A percentile compares a stretch with the other conserved stretches of the same genome.
These are phyloP conservation scores for Patella depressa DNA, from an alignment of 2,888 invertebrate genomes.

Conservation along the genomic window DNA sequence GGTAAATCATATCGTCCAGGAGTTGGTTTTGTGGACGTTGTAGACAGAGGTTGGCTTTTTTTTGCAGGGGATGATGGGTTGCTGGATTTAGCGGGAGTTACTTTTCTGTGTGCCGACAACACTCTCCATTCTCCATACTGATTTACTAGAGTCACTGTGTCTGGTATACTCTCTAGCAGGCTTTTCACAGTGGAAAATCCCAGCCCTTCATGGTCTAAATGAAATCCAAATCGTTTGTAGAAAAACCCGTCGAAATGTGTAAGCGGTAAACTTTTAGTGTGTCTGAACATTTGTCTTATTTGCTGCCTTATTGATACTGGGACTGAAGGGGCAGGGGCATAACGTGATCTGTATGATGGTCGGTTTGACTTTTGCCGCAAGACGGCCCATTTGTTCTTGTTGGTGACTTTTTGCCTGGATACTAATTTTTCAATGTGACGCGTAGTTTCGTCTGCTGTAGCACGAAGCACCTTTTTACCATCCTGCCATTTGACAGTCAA, in stretches of 20 bases:
- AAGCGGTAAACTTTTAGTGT: slow-evolving; percentile 44
- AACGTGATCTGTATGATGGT: background rate
- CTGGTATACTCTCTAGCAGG: slow-evolving; percentile 43
- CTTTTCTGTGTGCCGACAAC: slow-evolving; percentile 26
- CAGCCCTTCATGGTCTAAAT: slow-evolving; percentile 40
- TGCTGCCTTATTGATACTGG: slow-evolving; percentile 45
- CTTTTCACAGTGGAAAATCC: slow-evolving; percentile 48
- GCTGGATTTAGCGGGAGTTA: too few species aligned
- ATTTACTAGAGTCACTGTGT: slow-evolving; percentile 42
- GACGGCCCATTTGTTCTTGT: slow-evolving; percentile 47
- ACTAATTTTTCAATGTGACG: slow-evolving; percentile 59
- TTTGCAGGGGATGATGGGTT: too few species aligned
- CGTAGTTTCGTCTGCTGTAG: slow-evolving; percentile 51
- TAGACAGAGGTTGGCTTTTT: too few species aligned
- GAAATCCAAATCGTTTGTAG: slow-evolving; percentile 44
- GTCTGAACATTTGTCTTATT: slow-evolving; percentile 44
- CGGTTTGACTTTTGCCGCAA: slow-evolving; percentile 23
- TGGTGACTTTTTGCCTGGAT: slow-evolving; percentile 50
- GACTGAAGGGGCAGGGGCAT: slow-evolving; percentile 32
- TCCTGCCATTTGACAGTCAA: slow-evolving; percentile 43
- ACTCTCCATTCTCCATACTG: slow-evolving; percentile 46
- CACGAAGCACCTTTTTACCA: slow-evolving; percentile 49
- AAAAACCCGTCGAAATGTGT: slow-evolving; percentile 48
- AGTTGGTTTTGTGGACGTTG: too few species aligned
- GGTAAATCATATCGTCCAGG: too few species aligned